phyloP scores from a whole-genome alignment of 2,888 invertebrate species.

The Nemotelus pantherinus region DNA sequence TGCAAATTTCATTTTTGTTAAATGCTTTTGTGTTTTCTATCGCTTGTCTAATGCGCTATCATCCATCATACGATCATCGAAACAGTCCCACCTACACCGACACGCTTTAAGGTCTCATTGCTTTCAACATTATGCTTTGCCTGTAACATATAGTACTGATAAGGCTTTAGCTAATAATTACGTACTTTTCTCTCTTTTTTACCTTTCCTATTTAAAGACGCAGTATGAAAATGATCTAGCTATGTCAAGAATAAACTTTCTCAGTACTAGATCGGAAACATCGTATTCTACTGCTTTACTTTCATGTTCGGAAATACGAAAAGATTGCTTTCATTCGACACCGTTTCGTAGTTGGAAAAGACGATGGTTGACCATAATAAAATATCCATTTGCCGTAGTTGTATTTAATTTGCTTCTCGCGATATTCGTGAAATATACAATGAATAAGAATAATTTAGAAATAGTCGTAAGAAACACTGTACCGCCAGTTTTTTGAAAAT shows the following conservation, averaged over 20 bases:
- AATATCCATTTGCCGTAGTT: conserved; percentile 56
- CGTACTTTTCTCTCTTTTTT: conserved; percentile 12
- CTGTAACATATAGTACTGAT: too few species aligned
- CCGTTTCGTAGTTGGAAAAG: conserved; percentile 51
- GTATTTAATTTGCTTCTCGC: conserved; percentile 55
- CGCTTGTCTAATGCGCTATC: too few species aligned
- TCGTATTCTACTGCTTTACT: conserved; percentile 27
- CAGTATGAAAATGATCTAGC: conserved; percentile 6
- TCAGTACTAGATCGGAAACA: neutral
- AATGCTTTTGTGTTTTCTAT: too few species aligned
- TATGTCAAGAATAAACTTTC: conserved; percentile 13
- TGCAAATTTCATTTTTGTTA: too few species aligned
- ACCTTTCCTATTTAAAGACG: conserved; percentile 34
- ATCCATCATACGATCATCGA: too few species aligned
- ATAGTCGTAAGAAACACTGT: conserved; percentile 56
- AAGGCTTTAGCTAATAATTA: neutral
- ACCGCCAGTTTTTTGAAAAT: conserved; percentile 47
- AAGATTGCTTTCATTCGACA: conserved; percentile 22
- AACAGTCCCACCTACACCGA: too few species aligned
- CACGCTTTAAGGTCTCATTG: too few species aligned
- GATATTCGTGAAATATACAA: conserved; percentile 54
- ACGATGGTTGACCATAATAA: conserved; percentile 55
- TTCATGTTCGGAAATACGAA: conserved; percentile 24
- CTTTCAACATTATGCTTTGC: too few species aligned
- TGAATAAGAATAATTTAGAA: conserved; percentile 57